Evolutionary conservation across 2,888 invertebrate species (phyloP), one percentile per base, ranked within the genome.

Genomic region (Beris chalybata): DNA sequence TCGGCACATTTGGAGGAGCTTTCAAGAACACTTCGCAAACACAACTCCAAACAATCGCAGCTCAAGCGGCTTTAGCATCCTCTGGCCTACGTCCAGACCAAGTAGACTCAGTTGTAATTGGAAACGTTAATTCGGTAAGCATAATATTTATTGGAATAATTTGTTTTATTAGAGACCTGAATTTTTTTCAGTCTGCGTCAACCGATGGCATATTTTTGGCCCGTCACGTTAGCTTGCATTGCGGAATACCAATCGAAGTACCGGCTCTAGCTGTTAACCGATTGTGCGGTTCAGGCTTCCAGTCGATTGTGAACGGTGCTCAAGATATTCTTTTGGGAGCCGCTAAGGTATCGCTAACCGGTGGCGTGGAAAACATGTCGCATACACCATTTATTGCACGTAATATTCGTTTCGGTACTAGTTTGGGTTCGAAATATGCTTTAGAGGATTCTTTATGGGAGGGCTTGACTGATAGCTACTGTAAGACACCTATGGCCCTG

Each of bases 231-330:
- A 86, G 89, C 0, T 84, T 99, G 15, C 86, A 89, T 73, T 86
- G 88, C 71, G 97, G 96, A 54, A 88, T 98, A 64, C 95, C 96
- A 6, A 81, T 89, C 71, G 90, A 93, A 53, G 88, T 83, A 68
- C 96, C 97, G 2, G 95, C 93, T 0, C 83, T 95, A 2, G 89
- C 90, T 58, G 86, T 99, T 56, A 99, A 98, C 83, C 84, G 98
- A 70, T 84, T 99, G 15, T 99, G 99, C 80, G 99, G 98, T 13
- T 97, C 97, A 38, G 98, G 98, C 2, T 99, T 99, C 81, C 98
- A 99, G 79, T 87, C 98, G 0, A 84, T 99, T 69, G 87, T 97
- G 15, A 95, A 89, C 82, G 93, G 91, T 64, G 91, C 92, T 45
- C 96, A 96, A 91, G 97, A 96, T 76, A 97, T 98, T 71, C 74